Conservation (phyloP, 2,113 vertebrate species). For the Axis porcinus region DNA sequence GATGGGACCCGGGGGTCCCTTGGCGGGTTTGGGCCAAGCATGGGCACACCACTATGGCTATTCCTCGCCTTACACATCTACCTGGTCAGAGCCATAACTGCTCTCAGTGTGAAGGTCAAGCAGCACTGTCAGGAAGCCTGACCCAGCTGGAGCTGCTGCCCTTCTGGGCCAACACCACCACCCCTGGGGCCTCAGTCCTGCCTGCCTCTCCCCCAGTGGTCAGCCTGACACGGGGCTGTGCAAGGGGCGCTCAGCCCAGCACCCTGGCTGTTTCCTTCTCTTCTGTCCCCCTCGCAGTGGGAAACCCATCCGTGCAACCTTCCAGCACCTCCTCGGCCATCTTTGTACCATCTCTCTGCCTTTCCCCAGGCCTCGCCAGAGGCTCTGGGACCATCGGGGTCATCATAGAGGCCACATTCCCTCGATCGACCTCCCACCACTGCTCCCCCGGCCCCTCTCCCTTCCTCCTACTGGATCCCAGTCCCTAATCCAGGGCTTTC, state of each 20-base stretch:
- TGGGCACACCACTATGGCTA: too few relatives aligned
- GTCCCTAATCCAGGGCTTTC: neutral
- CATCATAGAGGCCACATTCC: neutral
- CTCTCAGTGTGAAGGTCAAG: too few relatives aligned
- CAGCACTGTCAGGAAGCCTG: neutral
- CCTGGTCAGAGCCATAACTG: neutral
- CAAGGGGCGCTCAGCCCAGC: neutral
- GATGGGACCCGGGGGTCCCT: neutral
- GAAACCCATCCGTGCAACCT: neutral
- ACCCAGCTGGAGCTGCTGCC: fast-evolving
- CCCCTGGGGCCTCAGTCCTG: neutral
- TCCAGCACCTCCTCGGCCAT: neutral
- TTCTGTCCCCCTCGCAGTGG: neutral
- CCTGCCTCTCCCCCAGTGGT: neutral
- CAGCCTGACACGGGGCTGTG: neutral
- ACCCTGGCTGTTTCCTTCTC: too few relatives aligned
- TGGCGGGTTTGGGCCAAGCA: fast-evolving
- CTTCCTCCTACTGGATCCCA: too few relatives aligned
- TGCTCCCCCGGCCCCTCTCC: neutral
- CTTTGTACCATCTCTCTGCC: neutral
- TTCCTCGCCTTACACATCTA: neutral
- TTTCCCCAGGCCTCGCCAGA: neutral
- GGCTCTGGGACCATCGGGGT: neutral
- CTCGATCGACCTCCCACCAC: fast-evolving
- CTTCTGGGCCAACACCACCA: fast-evolving